A percentile compares a stretch with the other conserved stretches of the same genome.
These are phyloP conservation scores for Scyliorhinus canicula DNA, from an alignment of 2,797 vertebrate species.

Conservation along the genomic window DNA sequence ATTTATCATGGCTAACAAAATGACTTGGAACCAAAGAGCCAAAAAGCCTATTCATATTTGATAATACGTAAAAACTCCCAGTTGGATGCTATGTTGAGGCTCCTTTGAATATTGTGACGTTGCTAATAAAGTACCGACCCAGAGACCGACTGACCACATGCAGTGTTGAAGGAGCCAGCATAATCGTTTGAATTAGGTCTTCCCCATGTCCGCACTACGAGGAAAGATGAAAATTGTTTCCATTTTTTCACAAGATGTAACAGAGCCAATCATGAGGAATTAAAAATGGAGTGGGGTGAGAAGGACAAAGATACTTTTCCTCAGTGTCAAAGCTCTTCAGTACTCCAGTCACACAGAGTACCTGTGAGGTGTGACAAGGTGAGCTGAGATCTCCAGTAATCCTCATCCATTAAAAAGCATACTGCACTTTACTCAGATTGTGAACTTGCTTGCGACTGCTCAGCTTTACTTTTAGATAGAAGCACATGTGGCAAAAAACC, in stretches of 20 bases:
- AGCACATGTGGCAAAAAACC: neutral
- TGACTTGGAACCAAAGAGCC: neutral
- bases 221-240: conserved; percentile 13
- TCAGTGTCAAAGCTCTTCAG: neutral
- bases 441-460: neutral
- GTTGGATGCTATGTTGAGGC: neutral
- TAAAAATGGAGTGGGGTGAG: neutral
- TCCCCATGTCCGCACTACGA: neutral
- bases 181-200: conserved; percentile 4
- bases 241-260: neutral
- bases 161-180: neutral
- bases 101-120: conserved; percentile 19
- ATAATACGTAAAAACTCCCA: too few species aligned
- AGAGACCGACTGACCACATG: neutral
- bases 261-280: conserved; percentile 17
- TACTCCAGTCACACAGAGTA: neutral
- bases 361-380: neutral
- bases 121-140: neutral
- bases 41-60: neutral
- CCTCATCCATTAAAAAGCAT: neutral
- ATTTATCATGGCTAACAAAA: neutral
- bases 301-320: neutral
- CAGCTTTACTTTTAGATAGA: neutral
- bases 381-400: neutral
- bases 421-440: neutral